Base-by-base conservation (phyloP, 2,888 invertebrate species). In the Pristionchus entomophagus region DNA sequence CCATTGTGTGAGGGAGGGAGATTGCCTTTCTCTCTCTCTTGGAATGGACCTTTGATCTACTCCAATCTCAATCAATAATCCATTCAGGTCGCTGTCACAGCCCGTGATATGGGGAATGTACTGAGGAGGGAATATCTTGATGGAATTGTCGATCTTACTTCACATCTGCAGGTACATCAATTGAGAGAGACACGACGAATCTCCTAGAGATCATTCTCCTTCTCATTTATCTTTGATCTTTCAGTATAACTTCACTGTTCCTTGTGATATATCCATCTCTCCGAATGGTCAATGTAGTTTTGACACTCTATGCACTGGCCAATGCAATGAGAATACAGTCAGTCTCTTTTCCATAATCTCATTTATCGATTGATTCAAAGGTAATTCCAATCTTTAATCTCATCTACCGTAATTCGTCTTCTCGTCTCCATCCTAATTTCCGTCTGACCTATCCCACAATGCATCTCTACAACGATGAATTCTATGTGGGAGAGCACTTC, bases 401-500 rank as follows among this genome's bases (percentile, higher is more conserved):
- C 65, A 90, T 91, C 87, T 91, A 91, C 86, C 90, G 91, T 0
- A 91, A 91, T 49, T 86, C 87, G 5, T 90, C 89, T 4, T 88
- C 88, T 12, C 86, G 91, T 22, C 88, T 90, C 35, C 91, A 91
- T 86, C 91, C 91, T 12, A 91, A 91, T 83, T 91, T 91, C 86
- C 89, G 91, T 2, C 86, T 91, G 38, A 91, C 91, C 29, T 91
- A 88, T 80, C 91, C 91, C 3, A 91, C 91, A n/a, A 91, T 91
- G 90, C 91, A 90, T 86, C 81, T 91, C n/a, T 91, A 91, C 87
- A 91, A 91, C 81, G 91, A 91, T 87, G 91, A 91, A 77, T 91
- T 90, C 88, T 91, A 91, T 80, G 91, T 91, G 49, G 91, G 91
- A n/a, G 91, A 91, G 78, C 91, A 91, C 86, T 91, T 91, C 77